These are phyloP conservation scores for Ochlodes sylvanus DNA, from an alignment of 2,888 invertebrate genomes.

Conservation along the genomic window DNA sequence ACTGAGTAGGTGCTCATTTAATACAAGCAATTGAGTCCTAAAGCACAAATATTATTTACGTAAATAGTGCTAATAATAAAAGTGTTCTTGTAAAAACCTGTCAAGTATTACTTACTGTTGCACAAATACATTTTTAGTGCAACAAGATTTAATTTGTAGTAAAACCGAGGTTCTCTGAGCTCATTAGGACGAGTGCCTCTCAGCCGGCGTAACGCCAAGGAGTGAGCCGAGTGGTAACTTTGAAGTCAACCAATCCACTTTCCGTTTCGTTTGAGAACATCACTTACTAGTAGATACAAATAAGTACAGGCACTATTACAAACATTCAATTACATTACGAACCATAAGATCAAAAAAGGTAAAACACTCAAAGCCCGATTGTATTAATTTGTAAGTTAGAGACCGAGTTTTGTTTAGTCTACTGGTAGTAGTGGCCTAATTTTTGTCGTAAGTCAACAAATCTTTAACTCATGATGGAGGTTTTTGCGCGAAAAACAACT, in stretches of 20 bases:
- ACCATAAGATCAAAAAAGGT: too few species aligned
- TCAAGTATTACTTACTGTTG: neutral
- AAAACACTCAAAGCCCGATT: too few species aligned
- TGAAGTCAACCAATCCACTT: conserved; percentile 32
- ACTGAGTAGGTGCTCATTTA: too few species aligned
- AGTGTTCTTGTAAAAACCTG: neutral
- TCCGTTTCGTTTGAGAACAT: conserved; percentile 26
- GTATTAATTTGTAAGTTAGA: too few species aligned
- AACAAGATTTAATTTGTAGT: conserved; percentile 16
- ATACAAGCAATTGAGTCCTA: too few species aligned
- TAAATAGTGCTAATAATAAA: neutral
- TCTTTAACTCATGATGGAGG: too few species aligned
- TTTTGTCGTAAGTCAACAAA: too few species aligned
- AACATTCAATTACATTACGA: too few species aligned
- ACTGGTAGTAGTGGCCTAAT: too few species aligned
- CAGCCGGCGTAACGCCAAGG: conserved; percentile 1
- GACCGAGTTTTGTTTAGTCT: too few species aligned
- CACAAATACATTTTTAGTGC: conserved; percentile 1
- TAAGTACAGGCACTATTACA: neutral
- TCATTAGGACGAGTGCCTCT: conserved; percentile 29
- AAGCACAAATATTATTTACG: too few species aligned
- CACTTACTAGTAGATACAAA: neutral
- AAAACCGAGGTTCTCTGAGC: conserved; percentile 12
- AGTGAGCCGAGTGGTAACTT: conserved; percentile 9
- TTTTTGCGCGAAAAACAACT: too few species aligned